Percentiles rank a stretch among this genome's conserved stretches.
Conservation (phyloP, 2,888 invertebrate genomes). For the Dorcus parallelipipedus region DNA sequence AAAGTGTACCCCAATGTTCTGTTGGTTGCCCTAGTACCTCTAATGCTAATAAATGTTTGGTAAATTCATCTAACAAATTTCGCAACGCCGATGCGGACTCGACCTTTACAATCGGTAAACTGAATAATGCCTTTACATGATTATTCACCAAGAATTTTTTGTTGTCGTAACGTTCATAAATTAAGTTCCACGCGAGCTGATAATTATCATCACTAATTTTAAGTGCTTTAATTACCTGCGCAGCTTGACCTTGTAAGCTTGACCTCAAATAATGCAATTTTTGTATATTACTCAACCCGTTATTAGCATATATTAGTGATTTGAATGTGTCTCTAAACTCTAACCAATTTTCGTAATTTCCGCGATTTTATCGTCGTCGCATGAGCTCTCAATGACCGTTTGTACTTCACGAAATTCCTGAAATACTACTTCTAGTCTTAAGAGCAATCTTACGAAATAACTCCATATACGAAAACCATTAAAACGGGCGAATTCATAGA, state of each 20-base stretch:
- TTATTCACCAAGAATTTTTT: constrained; percentile 10
- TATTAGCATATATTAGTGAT: constrained; percentile 5
- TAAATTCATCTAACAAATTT: constrained; percentile 1
- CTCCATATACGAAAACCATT: no score
- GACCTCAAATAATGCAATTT: constrained; percentile 3
- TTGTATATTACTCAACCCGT: no score
- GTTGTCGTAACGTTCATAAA: constrained; percentile 14
- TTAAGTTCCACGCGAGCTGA: constrained; percentile 10
- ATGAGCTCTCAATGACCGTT: no score
- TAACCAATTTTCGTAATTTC: constrained; percentile 1
- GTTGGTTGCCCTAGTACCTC: constrained; percentile 8
- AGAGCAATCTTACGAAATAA: no score
- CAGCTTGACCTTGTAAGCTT: constrained; percentile 10
- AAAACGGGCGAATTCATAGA: no score
- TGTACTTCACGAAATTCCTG: no score
- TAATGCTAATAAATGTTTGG: constrained; percentile 2
- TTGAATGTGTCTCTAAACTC: constrained; percentile 8
- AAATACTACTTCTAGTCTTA: no score
- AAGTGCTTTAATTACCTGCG: constrained; percentile 8
- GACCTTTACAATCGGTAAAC: constrained; percentile 1
- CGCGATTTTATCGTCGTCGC: no score
- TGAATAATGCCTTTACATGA: constrained; percentile 13
- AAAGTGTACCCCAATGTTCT: constrained; percentile 11
- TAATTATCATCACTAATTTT: constrained; percentile 11
- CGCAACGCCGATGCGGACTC: constrained; percentile 9